These are phyloP conservation scores for Zoanthus gigantus DNA, from an alignment of 92 coral and sea anemone genomes.

Conservation along the genomic window DNA sequence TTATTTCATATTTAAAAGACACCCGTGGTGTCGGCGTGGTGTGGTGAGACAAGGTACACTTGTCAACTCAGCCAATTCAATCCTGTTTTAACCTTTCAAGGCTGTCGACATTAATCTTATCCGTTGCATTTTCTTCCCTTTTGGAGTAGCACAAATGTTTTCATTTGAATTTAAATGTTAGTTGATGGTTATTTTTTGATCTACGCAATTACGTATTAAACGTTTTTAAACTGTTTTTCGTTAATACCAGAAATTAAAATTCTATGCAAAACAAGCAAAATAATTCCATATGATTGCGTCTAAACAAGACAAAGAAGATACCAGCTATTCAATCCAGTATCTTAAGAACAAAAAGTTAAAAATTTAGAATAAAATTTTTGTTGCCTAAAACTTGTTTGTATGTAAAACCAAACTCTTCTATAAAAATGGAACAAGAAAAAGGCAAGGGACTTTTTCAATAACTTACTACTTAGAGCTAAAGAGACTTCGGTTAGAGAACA, in stretches of 20 bases:
- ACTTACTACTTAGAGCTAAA: neutral
- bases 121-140: neutral
- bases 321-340: constrained; percentile 48
- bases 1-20: neutral
- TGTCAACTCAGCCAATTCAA: neutral
- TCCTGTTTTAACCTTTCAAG: neutral
- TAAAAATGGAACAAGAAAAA: neutral
- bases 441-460: neutral
- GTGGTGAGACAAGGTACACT: neutral
- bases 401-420: neutral
- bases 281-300: constrained; percentile 44
- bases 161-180: neutral
- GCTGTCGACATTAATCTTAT: neutral
- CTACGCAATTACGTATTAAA: neutral
- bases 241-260: constrained; percentile 22
- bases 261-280: constrained; percentile 41
- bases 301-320: constrained; percentile 35
- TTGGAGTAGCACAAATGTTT: neutral
- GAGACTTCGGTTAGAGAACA: neutral
- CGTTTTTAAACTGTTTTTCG: constrained; percentile 19
- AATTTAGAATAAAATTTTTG: neutral
- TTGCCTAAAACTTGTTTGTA: neutral
- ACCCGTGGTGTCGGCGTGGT: constrained; percentile 51
- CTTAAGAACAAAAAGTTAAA: constrained; percentile 39
- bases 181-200: neutral